A percentile compares a stretch with the other conserved stretches of the same genome.
Evolutionary conservation across 2,113 vertebrate genomes (phyloP).

Genomic region (Pelvicachromis taeniatus): DNA sequence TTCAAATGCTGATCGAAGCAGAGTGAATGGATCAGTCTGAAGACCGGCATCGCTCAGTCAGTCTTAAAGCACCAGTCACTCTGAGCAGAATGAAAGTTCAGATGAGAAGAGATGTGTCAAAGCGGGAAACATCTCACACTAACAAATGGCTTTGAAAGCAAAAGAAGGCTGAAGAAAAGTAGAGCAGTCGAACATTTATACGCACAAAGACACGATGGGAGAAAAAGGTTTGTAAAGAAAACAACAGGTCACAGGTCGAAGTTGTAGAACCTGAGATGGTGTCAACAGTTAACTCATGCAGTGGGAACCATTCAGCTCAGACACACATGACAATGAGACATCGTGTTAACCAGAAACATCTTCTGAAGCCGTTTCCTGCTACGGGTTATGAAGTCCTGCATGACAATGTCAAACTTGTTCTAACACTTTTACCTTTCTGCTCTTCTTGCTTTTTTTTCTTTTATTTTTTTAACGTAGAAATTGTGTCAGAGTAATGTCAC

Average conservation of each 20-base stretch:
- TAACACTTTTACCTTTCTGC: neutral
- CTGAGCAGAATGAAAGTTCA: conserved; percentile 47
- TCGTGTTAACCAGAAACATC: neutral
- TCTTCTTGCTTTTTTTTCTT: neutral
- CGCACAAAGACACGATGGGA: neutral
- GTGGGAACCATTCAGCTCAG: conserved; percentile 20
- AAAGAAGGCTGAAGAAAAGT: conserved; percentile 60
- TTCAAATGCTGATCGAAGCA: neutral
- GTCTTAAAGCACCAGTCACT: conserved; percentile 42
- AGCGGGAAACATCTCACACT: conserved; percentile 50
- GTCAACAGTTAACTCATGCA: conserved; percentile 35
- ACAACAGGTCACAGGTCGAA: conserved; percentile 22
- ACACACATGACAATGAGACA: neutral
- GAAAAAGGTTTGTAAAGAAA: neutral
- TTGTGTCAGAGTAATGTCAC: neutral
- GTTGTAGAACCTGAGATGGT: conserved; percentile 44
- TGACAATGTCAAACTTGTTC: neutral
- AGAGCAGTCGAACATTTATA: conserved; percentile 21
- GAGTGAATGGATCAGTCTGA: conserved; percentile 35
- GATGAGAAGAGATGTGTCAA: conserved; percentile 50
- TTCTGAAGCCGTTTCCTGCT: neutral
- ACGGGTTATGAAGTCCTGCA: neutral
- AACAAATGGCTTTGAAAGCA: conserved; percentile 80
- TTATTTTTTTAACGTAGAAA: neutral
- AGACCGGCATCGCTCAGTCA: conserved; percentile 22